phyloP scores from a whole-genome alignment of 2,888 invertebrate genomes.

The Ormyrus rosae region DNA sequence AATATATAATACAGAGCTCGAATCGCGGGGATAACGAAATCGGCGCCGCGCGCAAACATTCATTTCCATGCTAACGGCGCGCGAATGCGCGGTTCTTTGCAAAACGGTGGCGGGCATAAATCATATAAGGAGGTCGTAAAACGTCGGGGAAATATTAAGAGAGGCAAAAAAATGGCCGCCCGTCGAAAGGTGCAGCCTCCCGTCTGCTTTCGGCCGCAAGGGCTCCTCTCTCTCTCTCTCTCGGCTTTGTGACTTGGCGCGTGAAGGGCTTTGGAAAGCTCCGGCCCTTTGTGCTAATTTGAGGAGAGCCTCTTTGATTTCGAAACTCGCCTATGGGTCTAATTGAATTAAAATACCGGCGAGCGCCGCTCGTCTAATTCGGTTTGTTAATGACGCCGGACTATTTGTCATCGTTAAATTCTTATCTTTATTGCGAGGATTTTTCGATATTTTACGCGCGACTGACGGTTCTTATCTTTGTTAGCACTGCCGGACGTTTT shows the following conservation, averaged over 20 bases:
- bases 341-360: too few species aligned
- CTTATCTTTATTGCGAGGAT: constrained; percentile 1
- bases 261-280: constrained; percentile 65
- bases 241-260: constrained; percentile 69
- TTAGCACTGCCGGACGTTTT: constrained; percentile 4
- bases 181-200: too few species aligned
- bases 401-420: constrained; percentile 6
- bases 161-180: constrained; percentile 7
- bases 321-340: too few species aligned
- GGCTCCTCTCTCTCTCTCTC: constrained; percentile 20
- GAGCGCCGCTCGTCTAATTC: neutral
- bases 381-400: too few species aligned
- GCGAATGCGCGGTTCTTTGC: constrained; percentile 31
- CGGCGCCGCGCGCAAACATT: constrained; percentile 16
- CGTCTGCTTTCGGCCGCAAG: too few species aligned
- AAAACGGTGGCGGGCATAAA: constrained; percentile 55
- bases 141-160: constrained; percentile 54
- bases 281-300: neutral
- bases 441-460: neutral
- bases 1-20: neutral
- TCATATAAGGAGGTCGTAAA: constrained; percentile 53
- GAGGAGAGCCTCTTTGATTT: too few species aligned
- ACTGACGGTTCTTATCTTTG: constrained; percentile 1
- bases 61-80: constrained; percentile 36
- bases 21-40: constrained; percentile 23